These are phyloP conservation scores for Ptiloglossa arizonensis DNA, from an alignment of 1,140 invertebrate species.

Conservation along the genomic window DNA sequence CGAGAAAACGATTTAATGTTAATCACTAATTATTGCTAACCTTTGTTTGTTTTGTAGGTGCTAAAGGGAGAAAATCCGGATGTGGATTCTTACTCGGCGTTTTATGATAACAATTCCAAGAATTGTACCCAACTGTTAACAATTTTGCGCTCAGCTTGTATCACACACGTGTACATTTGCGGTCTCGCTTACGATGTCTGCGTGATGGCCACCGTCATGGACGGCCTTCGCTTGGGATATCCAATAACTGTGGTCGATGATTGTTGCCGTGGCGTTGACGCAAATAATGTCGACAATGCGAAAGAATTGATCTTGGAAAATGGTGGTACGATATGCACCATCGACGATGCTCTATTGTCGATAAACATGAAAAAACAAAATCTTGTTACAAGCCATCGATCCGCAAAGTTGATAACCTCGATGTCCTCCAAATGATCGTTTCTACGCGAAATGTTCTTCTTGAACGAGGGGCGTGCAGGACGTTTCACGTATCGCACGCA, in stretches of 20 bases:
- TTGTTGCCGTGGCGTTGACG: constrained; percentile 85
- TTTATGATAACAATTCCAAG: constrained; percentile 88
- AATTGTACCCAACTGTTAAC: constrained; percentile 83
- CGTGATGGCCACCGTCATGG: constrained; percentile 86
- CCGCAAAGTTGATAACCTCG: constrained; percentile 28
- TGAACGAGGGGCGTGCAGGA: too few relatives aligned
- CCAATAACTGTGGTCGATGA: constrained; percentile 88
- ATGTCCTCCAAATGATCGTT: too few relatives aligned
- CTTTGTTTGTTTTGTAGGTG: constrained; percentile 82
- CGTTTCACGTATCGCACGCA: too few relatives aligned
- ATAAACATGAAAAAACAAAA: constrained; percentile 83
- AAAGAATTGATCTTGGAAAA: constrained; percentile 81
- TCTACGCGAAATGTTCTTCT: too few relatives aligned
- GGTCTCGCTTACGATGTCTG: constrained; percentile 92
- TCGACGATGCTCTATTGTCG: constrained; percentile 83
- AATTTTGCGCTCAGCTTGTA: constrained; percentile 83
- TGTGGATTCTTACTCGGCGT: constrained; percentile 91
- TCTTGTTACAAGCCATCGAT: constrained; percentile 81
- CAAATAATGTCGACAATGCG: constrained; percentile 81
- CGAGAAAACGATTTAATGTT: too few relatives aligned
- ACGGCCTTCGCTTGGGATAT: constrained; percentile 86
- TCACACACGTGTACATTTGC: constrained; percentile 90
- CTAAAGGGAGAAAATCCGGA: constrained; percentile 89
- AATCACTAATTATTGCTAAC: not conserved
- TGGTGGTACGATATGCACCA: constrained; percentile 83